Evolutionary conservation across 1,140 invertebrate species (phyloP), one percentile per base, ranked within the genome.

Genomic region (Stenopsyche tienmushanensis): DNA sequence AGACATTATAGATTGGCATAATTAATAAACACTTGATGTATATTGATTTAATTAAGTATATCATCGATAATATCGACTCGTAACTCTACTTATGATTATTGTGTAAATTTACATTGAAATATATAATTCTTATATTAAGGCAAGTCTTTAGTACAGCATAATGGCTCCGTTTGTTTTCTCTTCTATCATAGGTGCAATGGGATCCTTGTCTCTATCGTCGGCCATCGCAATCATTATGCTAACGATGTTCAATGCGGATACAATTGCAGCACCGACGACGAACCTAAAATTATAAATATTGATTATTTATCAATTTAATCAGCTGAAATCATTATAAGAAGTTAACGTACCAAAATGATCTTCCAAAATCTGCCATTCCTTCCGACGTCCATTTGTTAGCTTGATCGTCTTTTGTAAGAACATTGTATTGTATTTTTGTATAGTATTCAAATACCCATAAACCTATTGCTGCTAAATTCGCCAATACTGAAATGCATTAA

Each of bases 111-210:
- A n/a, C n/a, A n/a, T n/a, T n/a, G n/a, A n/a, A n/a, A n/a, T n/a
- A n/a, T n/a, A n/a, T n/a, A n/a, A 57, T 42, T 24, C 10, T 15
- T 34, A 34, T 34, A 13, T 13, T 7, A 34, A 34, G 29, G 29
- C 29, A 34, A 34, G 29, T n/a, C 8, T 17, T 82, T 79, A 92
- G 73, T 92, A 92, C 50, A 92, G 78, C 90, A 93, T 92, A 74
- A 92, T 92, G 69, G 89, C 90, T 72, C 89, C 90, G 69, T 91
- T 91, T 55, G 88, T 85, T 78, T 92, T 92, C 76, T 92, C 90
- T 72, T 92, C 89, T 7, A 89, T 78, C 24, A 89, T 85, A 0
- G 88, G 88, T 52, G 87, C 85, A 1, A 85, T 82, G 0, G 84
- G 79, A 67, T 86, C 86, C 21, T 84, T 80, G 26, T 87, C 83